Evolutionary conservation across 2,888 invertebrate species (phyloP).

Genomic region (Sminthurides aquaticus): DNA sequence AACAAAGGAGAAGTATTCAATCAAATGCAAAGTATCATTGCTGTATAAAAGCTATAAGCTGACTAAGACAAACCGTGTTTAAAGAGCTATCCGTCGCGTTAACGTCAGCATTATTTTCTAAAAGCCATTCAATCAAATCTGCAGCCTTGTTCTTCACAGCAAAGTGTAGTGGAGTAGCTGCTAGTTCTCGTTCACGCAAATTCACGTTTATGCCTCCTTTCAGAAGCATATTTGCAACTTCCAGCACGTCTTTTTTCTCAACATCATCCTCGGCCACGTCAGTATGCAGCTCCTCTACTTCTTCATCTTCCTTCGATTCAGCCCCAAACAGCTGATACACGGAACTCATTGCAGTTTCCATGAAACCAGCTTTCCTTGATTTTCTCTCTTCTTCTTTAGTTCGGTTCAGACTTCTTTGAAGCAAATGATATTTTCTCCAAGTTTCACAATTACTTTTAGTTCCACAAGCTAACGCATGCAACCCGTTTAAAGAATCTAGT

Average conservation of each 20-base stretch:
- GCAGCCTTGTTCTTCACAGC: conserved; percentile 12
- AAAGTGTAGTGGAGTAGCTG: conserved; percentile 17
- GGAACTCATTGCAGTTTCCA: neutral
- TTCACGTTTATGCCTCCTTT: conserved; percentile 12
- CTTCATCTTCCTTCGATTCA: neutral
- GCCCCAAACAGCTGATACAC: neutral
- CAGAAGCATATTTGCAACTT: conserved; percentile 10
- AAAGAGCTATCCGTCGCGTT: conserved; percentile 14
- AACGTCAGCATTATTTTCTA: conserved; percentile 27
- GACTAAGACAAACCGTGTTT: no score
- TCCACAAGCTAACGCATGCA: neutral
- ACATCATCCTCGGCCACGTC: neutral
- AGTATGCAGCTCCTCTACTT: neutral
- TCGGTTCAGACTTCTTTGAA: neutral
- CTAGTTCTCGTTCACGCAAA: neutral
- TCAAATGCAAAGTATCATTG: no score
- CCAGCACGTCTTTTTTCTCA: neutral
- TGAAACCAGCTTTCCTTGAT: neutral
- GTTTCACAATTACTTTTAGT: neutral
- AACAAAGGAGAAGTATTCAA: neutral
- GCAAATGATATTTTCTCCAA: neutral
- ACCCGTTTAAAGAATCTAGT: neutral
- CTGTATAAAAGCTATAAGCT: no score
- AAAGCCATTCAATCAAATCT: conserved; percentile 10
- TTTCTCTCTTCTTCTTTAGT: neutral